Base-by-base conservation (phyloP, 2,113 vertebrate genomes). In the Tupaia chinensis region DNA sequence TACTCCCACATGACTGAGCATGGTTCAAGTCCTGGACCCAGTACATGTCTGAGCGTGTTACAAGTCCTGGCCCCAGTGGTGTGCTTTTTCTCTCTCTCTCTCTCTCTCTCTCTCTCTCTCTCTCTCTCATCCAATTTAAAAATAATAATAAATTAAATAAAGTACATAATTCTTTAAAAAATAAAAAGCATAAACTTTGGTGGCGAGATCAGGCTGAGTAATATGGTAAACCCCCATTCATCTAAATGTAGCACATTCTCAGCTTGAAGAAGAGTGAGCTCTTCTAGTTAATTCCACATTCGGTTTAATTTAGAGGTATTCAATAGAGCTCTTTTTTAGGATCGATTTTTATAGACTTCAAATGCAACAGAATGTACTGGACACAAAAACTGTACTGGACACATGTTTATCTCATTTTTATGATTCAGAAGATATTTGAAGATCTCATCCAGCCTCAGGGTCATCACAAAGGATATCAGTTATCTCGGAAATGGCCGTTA, bases 291-390 rank as follows among this genome's bases (percentile, higher is more conserved):
- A 25, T 73, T 80, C 68, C 63, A 29, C 32, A 61, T 58, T 72
- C 25, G 54, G 3, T 73, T 86, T 89, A 25, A 65, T 68, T 60
- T 76, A 10, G 54, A 87, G 34, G 17, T 68, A 53, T 25, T 73
- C 53, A 13, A 3, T 4, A 87, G 65, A 44, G 63, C 34, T 29
- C 65, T 74, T 88, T 76, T 91, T 56, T 61, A 0, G 32, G 53
- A 89, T 66, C 53, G 60, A 5, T n/a, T 66, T 96, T 83, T 73
- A 56, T 25, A 92, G 77, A 92, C 60, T 29, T 85, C 56, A 78
- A n/a, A 68, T 14, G 69, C n/a, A 54, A 53, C 44, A 66, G 58
- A 68, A 34, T 27, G 3, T 4, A 73, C 20, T 9, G 7, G 14
- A 25, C 12, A 4, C 9, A 17, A 3, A 34, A 58, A 54, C 73